Evolutionary conservation across 53 echinoderm and acorn worm species (phyloP), one percentile per base, ranked within the genome.

Genomic region (Pentamera pediparva): DNA sequence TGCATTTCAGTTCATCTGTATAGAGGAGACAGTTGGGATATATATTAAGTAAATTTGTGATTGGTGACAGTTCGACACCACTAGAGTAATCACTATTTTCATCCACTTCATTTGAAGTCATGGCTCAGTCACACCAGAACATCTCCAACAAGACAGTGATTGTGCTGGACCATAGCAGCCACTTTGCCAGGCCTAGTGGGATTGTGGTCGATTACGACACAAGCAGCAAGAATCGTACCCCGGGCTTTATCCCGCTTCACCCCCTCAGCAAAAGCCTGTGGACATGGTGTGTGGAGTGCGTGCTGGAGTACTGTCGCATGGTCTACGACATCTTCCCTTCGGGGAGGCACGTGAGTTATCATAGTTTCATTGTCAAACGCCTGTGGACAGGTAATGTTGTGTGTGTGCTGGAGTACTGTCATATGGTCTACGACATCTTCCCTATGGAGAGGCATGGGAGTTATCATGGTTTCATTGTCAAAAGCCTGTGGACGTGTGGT

Each of bases 301-400:
- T 83, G 35, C 79, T 96, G 65, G 96, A 96, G 64, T 96, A 91
- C 38, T 87, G 88, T 71, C 49, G 96, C 32, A 82, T 96, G 40
- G 91, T 96, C 13, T 96, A 77, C 52, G 96, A 96, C 43, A 85
- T 96, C 43, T 96, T 80, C 34, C 87, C 96, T 56, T 51, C 80
- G 35, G 84, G 83, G 37, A 86, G 83, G 77, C 58, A 85, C 85
- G 96, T 94, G 77, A 85, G 87, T 78, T 17, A 37, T 54, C n/a
- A n/a, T n/a, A n/a, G n/a, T n/a, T n/a, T n/a, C n/a, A n/a, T n/a
- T n/a, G n/a, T n/a, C 39, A 96, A 96, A 73, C 79, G 85, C 2
- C 70, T 96, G 7, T 96, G 96, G 96, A 96, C 96, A 15, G 90
- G 90, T 39, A 76, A 80, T 52, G 69, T 96, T 4, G 96, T 91